Evolutionary conservation across 1,140 invertebrate species (phyloP).

Genomic region (Pseudomyrmex cubaensis): DNA sequence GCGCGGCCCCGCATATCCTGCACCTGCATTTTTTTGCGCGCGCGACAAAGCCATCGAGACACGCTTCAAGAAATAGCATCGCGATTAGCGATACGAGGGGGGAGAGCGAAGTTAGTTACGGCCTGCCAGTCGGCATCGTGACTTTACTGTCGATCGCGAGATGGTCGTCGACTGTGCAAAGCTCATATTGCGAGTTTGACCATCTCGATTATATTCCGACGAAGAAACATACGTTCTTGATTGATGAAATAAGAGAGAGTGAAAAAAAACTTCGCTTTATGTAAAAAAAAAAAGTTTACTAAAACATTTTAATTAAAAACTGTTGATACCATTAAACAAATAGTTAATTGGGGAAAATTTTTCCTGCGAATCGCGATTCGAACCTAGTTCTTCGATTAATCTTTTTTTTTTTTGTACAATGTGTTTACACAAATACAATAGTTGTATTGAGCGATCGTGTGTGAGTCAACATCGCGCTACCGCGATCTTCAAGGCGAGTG

Average conservation of each 20-base stretch:
- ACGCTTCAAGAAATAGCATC: constrained; percentile 44
- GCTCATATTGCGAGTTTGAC: not conserved
- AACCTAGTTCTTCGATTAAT: not conserved
- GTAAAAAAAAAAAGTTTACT: too few relatives aligned
- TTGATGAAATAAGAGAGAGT: not conserved
- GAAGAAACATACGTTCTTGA: not conserved
- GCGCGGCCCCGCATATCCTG: constrained; percentile 61
- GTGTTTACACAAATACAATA: constrained; percentile 1
- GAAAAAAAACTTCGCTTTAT: too few relatives aligned
- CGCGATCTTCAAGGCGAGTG: constrained; percentile 38
- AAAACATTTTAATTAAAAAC: not conserved
- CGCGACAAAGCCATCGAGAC: constrained; percentile 34
- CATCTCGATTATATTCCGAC: not conserved
- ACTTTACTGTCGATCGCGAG: not conserved
- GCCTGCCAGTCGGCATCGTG: not conserved
- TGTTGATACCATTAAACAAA: not conserved
- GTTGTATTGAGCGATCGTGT: constrained; percentile 9
- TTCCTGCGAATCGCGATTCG: not conserved
- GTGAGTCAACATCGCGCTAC: constrained; percentile 26
- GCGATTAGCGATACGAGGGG: not conserved
- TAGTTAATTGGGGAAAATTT: not conserved
- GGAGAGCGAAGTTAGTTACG: not conserved
- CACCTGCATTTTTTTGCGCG: constrained; percentile 70
- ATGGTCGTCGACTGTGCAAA: not conserved
- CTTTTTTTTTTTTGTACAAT: not conserved